A percentile compares a stretch with the other conserved stretches of the same genome.
phyloP scores from a whole-genome alignment of 2,113 vertebrate genomes.

The Anseranas semipalmata region DNA sequence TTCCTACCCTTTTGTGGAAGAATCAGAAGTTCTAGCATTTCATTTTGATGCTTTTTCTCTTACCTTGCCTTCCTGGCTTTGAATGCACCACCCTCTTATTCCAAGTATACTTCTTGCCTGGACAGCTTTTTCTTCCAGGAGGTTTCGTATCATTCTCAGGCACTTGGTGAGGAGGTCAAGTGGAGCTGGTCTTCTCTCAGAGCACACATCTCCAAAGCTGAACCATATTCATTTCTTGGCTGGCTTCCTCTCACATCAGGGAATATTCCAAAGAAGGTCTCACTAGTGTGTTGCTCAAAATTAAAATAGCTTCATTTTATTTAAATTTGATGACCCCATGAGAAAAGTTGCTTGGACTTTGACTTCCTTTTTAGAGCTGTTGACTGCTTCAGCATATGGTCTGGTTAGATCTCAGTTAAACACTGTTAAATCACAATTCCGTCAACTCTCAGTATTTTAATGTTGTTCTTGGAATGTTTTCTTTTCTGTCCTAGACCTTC shows the following conservation, averaged over 20 bases:
- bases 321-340: conserved; percentile 8
- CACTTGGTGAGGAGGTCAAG: neutral
- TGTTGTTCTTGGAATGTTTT: conserved; percentile 17
- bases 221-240: neutral
- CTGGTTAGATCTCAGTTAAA: neutral
- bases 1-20: neutral
- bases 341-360: conserved; percentile 31
- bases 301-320: conserved; percentile 28
- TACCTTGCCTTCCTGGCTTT: neutral
- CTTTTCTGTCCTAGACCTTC: conserved; percentile 4
- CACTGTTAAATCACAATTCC: neutral
- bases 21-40: neutral
- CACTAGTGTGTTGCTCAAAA: neutral
- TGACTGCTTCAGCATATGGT: neutral
- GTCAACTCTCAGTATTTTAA: conserved; percentile 3
- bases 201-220: neutral
- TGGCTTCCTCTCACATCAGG: neutral
- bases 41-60: neutral
- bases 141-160: neutral
- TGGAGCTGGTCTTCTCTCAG: neutral
- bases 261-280: conserved; percentile 39
- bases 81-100: neutral
- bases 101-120: neutral
- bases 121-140: neutral
- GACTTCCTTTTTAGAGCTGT: neutral